These are phyloP conservation scores for Oxystoma pomonae DNA, from an alignment of 2,888 invertebrate species.

Conservation along the genomic window DNA sequence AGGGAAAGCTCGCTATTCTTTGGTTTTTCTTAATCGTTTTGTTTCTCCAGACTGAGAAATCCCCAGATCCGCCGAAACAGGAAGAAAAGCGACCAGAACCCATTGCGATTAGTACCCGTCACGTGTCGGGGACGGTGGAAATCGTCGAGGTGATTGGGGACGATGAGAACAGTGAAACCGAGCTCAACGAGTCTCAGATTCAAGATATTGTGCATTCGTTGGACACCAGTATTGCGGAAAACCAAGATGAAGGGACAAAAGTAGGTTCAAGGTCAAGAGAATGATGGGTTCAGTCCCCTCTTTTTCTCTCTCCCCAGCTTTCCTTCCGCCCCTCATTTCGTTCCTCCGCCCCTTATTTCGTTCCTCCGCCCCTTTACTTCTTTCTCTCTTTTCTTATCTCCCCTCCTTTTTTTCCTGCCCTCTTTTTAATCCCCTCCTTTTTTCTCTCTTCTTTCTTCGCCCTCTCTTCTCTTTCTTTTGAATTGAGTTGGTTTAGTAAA, in stretches of 20 bases:
- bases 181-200: slow-evolving; percentile 42
- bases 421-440: no score
- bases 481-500: no score
- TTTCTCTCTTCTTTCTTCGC: no score
- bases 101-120: not conserved
- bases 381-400: no score
- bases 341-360: no score
- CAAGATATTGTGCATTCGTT: slow-evolving; percentile 41
- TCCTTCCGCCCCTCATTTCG: no score
- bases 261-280: not conserved
- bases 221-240: slow-evolving; percentile 36
- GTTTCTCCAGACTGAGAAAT: not conserved
- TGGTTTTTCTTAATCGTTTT: not conserved
- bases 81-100: slow-evolving; percentile 1
- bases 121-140: slow-evolving; percentile 40
- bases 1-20: not conserved
- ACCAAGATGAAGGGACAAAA: slow-evolving; percentile 33
- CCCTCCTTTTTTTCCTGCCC: no score
- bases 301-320: no score
- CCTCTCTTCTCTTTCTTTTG: no score
- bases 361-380: no score
- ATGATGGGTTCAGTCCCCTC: no score
- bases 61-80: not conserved
- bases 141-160: slow-evolving; percentile 49
- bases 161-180: slow-evolving; percentile 41